phyloP scores from a whole-genome alignment of 2,797 vertebrate genomes.

The Clarias fuscus region DNA sequence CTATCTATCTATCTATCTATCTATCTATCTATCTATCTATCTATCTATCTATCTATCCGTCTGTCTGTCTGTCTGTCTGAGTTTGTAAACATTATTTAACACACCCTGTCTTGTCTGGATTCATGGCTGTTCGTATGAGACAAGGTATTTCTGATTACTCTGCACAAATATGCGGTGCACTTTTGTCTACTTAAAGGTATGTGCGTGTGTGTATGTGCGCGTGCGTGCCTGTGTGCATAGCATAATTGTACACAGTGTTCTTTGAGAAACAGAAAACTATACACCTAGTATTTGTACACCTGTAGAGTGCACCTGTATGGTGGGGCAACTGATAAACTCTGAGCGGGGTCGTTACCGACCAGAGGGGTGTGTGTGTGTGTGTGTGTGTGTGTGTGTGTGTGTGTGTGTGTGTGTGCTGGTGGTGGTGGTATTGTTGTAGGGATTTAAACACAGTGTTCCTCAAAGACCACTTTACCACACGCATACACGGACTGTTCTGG shows the following conservation, averaged over 20 bases:
- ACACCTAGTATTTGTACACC: background rate
- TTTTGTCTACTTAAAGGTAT: background rate
- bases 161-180: background rate
- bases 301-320: background rate
- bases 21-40: no score
- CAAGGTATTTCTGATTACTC: background rate
- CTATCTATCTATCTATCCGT: no score
- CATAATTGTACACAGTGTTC: background rate
- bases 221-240: background rate
- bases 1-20: no score
- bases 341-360: background rate
- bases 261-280: background rate
- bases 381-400: no score
- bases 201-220: background rate
- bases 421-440: background rate
- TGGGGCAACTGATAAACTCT: background rate
- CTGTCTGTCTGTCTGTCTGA: no score
- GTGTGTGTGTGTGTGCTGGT: background rate
- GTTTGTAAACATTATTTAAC: no score
- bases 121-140: background rate
- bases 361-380: background rate
- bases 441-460: background rate
- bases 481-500: background rate
- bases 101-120: no score
- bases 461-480: background rate